These are phyloP conservation scores for Sarcophaga caerulescens DNA, from an alignment of 2,888 invertebrate species.

Conservation along the genomic window DNA sequence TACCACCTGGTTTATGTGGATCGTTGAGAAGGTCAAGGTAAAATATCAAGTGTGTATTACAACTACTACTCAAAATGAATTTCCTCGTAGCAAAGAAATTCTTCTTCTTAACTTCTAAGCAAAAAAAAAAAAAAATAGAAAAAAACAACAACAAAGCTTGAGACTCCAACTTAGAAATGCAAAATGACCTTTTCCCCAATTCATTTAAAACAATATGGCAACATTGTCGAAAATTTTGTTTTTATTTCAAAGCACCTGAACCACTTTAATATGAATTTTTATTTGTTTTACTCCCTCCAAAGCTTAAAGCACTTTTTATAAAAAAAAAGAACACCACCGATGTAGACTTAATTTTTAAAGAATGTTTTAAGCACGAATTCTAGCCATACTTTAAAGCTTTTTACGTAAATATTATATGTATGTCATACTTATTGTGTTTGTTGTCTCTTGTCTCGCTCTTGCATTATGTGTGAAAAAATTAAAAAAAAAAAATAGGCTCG, in stretches of 20 bases:
- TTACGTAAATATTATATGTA: constrained; percentile 27
- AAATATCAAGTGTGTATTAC: constrained; percentile 75
- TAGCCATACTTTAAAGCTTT: background rate
- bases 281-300: background rate
- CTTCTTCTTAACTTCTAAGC: constrained; percentile 31
- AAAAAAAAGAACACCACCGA: background rate
- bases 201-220: constrained; percentile 80
- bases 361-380: background rate
- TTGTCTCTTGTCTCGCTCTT: constrained; percentile 71
- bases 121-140: constrained; percentile 14
- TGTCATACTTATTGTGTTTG: constrained; percentile 67
- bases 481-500: constrained; percentile 82
- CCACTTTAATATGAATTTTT: background rate
- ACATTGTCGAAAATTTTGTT: constrained; percentile 69
- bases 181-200: constrained; percentile 79
- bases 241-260: constrained; percentile 11
- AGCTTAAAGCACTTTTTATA: constrained; percentile 18
- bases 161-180: constrained; percentile 12
- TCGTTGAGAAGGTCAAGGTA: constrained; percentile 90
- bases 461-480: constrained; percentile 50
- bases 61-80: constrained; percentile 69
- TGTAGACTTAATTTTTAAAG: background rate
- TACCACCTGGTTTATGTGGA: constrained; percentile 95
- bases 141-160: background rate
- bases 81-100: constrained; percentile 49